Percentiles rank a stretch among this genome's conserved stretches.
Conservation (phyloP, 53 echinoderm and acorn worm genomes). For the Luidia sarsii region DNA sequence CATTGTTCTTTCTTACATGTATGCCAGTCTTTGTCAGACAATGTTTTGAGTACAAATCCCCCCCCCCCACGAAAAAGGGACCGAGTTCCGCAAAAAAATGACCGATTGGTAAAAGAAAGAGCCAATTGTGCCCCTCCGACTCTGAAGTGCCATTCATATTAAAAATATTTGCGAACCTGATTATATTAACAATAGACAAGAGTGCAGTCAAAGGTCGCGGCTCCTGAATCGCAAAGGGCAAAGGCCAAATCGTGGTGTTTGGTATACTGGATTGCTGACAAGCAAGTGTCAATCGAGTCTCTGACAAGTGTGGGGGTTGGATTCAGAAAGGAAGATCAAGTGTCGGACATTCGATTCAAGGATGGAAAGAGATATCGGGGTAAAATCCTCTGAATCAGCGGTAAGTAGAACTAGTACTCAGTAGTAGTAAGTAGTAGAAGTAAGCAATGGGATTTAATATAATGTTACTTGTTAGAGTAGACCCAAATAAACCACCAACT, state of each 20-base stretch:
- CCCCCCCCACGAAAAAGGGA: too few relatives aligned
- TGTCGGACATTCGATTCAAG: conserved; percentile 1
- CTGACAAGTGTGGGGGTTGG: not conserved
- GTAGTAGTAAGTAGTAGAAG: not conserved
- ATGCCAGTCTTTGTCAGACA: too few relatives aligned
- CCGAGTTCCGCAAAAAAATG: too few relatives aligned
- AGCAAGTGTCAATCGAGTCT: not conserved
- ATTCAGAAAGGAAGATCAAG: not conserved
- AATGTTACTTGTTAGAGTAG: too few relatives aligned
- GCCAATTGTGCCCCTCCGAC: not conserved
- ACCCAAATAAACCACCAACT: too few relatives aligned
- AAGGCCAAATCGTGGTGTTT: conserved; percentile 13
- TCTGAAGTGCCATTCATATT: not conserved
- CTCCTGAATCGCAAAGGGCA: not conserved
- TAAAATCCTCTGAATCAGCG: not conserved
- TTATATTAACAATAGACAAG: not conserved
- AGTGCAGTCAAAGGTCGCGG: not conserved
- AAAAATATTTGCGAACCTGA: not conserved
- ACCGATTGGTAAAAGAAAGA: too few relatives aligned
- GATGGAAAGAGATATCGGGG: not conserved
- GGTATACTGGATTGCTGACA: not conserved
- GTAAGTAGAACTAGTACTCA: not conserved
- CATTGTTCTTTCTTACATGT: too few relatives aligned
- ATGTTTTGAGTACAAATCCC: too few relatives aligned
- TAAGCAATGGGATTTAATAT: too few relatives aligned